Percentiles rank a stretch among this genome's conserved stretches.
Evolutionary conservation across 1,140 invertebrate genomes (phyloP).

Genomic region (Neoseiulus cucumeris): DNA sequence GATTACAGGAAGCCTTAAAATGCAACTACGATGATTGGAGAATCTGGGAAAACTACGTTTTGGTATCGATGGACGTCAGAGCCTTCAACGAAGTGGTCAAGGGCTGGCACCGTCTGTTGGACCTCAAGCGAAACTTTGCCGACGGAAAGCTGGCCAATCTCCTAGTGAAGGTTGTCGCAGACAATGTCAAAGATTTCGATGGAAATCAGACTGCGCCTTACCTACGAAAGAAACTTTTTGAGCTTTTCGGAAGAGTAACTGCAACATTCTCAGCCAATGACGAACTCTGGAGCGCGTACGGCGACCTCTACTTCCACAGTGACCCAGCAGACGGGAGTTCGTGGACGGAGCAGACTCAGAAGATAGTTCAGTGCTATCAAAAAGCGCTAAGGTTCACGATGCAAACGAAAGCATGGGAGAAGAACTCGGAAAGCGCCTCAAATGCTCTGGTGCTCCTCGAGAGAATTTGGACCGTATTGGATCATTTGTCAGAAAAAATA

Average conservation of each 20-base stretch:
- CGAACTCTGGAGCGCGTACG: slow-evolving; percentile 56
- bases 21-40: slow-evolving; percentile 89
- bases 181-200: slow-evolving; percentile 39
- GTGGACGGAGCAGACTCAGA: slow-evolving; percentile 28
- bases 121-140: slow-evolving; percentile 54
- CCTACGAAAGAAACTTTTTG: slow-evolving; percentile 37
- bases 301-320: slow-evolving; percentile 32
- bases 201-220: slow-evolving; percentile 31
- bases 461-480: background rate
- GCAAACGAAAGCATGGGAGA: slow-evolving; percentile 37
- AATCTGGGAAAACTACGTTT: slow-evolving; percentile 85
- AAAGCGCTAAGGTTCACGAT: slow-evolving; percentile 32
- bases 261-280: slow-evolving; percentile 39
- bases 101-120: slow-evolving; percentile 57
- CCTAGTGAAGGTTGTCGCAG: slow-evolving; percentile 45
- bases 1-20: slow-evolving; percentile 56
- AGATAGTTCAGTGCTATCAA: slow-evolving; percentile 35
- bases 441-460: background rate
- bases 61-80: slow-evolving; percentile 48
- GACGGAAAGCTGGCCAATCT: slow-evolving; percentile 55
- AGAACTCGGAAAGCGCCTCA: slow-evolving; percentile 23
- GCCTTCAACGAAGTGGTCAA: slow-evolving; percentile 43
- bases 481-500: background rate
- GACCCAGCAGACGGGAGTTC: slow-evolving; percentile 23
- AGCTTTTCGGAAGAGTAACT: slow-evolving; percentile 62